Evolutionary conservation across 2,113 vertebrate species (phyloP).

Genomic region (Prinia subflava): DNA sequence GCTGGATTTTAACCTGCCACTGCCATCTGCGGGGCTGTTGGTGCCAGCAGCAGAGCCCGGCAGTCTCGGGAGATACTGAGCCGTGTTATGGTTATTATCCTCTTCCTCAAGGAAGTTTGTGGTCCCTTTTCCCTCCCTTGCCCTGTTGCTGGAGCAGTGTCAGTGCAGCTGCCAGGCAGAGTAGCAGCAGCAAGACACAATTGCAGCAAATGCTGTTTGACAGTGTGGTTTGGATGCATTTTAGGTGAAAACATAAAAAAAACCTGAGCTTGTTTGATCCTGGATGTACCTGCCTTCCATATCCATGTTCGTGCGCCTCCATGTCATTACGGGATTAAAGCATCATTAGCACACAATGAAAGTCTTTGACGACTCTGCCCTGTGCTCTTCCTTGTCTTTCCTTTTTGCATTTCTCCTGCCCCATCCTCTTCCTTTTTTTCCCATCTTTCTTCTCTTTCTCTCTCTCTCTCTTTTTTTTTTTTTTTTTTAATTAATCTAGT

Average conservation of each 20-base stretch:
- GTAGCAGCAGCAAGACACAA: not conserved
- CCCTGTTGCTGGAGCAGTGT: not conserved
- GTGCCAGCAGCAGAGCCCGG: not conserved
- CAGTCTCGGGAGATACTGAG: not conserved
- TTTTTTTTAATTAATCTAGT: not conserved
- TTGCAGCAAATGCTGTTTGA: not conserved
- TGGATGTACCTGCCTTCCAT: constrained; percentile 22
- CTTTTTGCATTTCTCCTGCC: not conserved
- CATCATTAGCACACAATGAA: constrained; percentile 9
- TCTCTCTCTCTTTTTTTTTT: not conserved
- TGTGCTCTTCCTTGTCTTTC: not conserved
- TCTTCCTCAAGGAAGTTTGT: not conserved
- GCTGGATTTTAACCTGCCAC: constrained; percentile 39
- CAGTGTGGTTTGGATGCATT: not conserved
- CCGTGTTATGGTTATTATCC: accelerated
- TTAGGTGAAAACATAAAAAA: constrained; percentile 5
- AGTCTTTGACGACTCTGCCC: constrained; percentile 37
- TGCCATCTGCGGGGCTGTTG: constrained; percentile 49
- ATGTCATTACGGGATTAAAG: constrained; percentile 43
- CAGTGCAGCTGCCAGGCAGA: not conserved
- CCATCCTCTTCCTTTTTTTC: not conserved
- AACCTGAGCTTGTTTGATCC: not conserved
- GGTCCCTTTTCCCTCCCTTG: not conserved
- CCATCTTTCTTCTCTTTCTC: not conserved
- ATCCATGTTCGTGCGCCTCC: not conserved